Conservation (phyloP, 2,888 invertebrate genomes). For the Caenorhabditis zanzibari region DNA sequence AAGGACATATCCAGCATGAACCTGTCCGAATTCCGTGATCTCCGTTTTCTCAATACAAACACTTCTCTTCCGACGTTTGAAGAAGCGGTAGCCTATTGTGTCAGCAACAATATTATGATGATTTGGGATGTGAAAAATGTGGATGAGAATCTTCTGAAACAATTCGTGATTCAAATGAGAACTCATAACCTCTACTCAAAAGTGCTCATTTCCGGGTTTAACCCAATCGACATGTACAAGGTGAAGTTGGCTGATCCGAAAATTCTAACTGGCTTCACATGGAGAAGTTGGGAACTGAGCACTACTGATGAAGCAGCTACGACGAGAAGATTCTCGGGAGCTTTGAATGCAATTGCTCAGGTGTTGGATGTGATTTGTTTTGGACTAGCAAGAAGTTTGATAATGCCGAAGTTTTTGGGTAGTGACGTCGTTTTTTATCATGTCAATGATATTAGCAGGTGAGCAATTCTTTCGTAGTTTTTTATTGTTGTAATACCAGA, state of each 20-base stretch:
- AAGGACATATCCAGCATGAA: constrained; percentile 62
- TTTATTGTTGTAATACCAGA: too few species aligned
- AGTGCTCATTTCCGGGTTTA: constrained; percentile 60
- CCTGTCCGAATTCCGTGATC: constrained; percentile 50
- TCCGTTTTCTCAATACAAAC: constrained; percentile 52
- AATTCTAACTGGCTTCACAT: constrained; percentile 64
- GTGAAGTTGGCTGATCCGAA: constrained; percentile 61
- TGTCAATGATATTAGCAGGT: constrained; percentile 65
- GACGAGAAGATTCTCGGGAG: constrained; percentile 35
- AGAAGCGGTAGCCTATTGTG: constrained; percentile 57
- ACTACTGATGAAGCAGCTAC: constrained; percentile 58
- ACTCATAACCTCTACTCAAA: constrained; percentile 59
- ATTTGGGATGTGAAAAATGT: constrained; percentile 66
- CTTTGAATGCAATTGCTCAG: constrained; percentile 41
- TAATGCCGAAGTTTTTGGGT: constrained; percentile 61
- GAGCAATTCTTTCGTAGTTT: not conserved
- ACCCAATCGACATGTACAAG: constrained; percentile 56
- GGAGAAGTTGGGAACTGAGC: constrained; percentile 61
- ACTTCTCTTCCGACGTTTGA: constrained; percentile 57
- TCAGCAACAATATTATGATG: constrained; percentile 54
- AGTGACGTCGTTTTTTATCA: constrained; percentile 64
- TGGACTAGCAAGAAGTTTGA: constrained; percentile 41
- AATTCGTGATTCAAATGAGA: constrained; percentile 55
- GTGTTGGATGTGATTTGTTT: constrained; percentile 44
- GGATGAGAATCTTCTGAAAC: constrained; percentile 49